A percentile compares a stretch with the other conserved stretches of the same genome.
These are phyloP conservation scores for Borostomias antarcticus DNA, from an alignment of 2,797 vertebrate genomes.

Conservation along the genomic window DNA sequence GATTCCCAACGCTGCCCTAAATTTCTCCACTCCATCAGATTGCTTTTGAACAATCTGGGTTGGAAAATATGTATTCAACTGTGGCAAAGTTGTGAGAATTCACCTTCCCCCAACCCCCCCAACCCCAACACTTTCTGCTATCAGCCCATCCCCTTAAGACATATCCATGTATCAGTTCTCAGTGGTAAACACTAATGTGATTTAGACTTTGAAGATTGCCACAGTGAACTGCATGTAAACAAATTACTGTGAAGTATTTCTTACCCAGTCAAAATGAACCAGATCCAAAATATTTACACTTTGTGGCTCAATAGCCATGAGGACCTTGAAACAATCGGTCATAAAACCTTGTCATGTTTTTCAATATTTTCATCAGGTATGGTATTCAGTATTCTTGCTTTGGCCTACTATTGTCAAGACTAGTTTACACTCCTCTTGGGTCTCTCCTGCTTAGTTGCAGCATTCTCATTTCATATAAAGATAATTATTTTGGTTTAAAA, in stretches of 20 bases:
- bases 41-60: slow-evolving; percentile 6
- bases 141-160: too few species aligned
- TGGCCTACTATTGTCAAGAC: not conserved
- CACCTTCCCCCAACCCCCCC: not conserved
- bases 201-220: not conserved
- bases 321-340: slow-evolving; percentile 11
- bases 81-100: not conserved
- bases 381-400: not conserved
- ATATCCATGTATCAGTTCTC: not conserved
- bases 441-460: not conserved
- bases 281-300: slow-evolving; percentile 14
- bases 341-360: slow-evolving; percentile 9
- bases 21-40: slow-evolving; percentile 23
- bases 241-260: too few species aligned
- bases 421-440: not conserved
- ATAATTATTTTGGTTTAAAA: slow-evolving; percentile 28
- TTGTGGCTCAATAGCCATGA: not conserved
- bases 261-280: slow-evolving; percentile 1
- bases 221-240: not conserved
- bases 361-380: slow-evolving; percentile 8
- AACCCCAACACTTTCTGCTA: not conserved
- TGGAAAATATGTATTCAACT: not conserved
- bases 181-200: not conserved
- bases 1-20: slow-evolving; percentile 18
- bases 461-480: slow-evolving; percentile 19